Conservation (phyloP, 92 coral and sea anemone species). For the Desmophyllum pertusum region DNA sequence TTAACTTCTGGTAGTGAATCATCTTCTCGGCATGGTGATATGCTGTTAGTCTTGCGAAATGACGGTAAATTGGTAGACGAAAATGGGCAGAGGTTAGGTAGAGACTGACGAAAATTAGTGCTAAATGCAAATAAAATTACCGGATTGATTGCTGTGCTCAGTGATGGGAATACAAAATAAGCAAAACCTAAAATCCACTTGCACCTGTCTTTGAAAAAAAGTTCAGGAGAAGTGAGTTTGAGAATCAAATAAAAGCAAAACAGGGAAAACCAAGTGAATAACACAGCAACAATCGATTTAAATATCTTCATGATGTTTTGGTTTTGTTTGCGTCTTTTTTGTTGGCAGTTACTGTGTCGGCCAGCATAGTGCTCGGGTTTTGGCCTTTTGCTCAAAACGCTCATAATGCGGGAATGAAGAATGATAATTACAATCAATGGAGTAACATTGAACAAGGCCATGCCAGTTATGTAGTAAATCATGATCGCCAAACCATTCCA, state of each 20-base stretch:
- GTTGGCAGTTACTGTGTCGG: background rate
- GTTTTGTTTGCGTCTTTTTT: background rate
- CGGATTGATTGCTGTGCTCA: constrained; percentile 10
- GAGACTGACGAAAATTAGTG: constrained; percentile 6
- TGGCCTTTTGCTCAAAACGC: background rate
- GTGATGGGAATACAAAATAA: background rate
- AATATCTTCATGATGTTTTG: constrained; percentile 17
- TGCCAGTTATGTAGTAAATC: background rate
- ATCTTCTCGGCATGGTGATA: background rate
- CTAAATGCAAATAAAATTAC: constrained; percentile 11
- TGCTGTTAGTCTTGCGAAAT: background rate
- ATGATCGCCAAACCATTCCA: background rate
- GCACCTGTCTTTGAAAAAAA: constrained; percentile 11
- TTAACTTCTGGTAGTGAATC: background rate
- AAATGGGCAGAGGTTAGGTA: background rate
- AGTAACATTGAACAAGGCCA: background rate
- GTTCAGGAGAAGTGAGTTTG: background rate
- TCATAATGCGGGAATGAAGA: constrained; percentile 8
- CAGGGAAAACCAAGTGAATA: background rate
- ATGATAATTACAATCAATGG: constrained; percentile 1
- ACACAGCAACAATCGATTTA: background rate
- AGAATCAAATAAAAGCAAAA: constrained; percentile 10
- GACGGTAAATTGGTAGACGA: background rate
- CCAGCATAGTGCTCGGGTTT: background rate
- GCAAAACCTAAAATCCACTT: constrained; percentile 2